Conservation (phyloP, 2,888 invertebrate species). For the Falcaria lacertinaria region DNA sequence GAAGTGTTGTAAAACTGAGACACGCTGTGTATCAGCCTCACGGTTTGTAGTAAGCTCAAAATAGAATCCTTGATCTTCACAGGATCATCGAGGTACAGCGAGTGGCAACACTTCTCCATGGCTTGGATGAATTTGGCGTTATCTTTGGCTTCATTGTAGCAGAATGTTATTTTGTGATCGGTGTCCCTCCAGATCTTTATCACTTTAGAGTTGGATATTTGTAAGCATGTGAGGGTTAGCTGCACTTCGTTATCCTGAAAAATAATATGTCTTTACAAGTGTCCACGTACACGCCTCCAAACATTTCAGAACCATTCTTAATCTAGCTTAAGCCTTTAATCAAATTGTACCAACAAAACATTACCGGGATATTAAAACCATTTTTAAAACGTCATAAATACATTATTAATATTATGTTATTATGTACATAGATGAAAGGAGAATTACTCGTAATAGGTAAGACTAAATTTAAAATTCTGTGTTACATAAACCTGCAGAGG, state of each 20-base stretch:
- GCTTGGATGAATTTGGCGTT: conserved; percentile 95
- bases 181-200: conserved; percentile 90
- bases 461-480: too few relatives aligned
- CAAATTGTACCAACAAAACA: too few relatives aligned
- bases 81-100: conserved; percentile 94
- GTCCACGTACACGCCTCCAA: too few relatives aligned
- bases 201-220: conserved; percentile 87
- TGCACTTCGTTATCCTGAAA: conserved; percentile 85
- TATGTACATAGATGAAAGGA: too few relatives aligned
- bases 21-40: conserved; percentile 94
- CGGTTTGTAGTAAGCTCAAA: conserved; percentile 93
- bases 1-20: conserved; percentile 98
- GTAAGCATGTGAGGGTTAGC: conserved; percentile 86
- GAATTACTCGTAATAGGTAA: too few relatives aligned
- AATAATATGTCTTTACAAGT: neutral
- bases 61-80: conserved; percentile 95
- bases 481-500: too few relatives aligned
- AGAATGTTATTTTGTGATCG: conserved; percentile 94
- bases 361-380: too few relatives aligned
- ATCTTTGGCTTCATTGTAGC: conserved; percentile 97
- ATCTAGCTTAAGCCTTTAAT: too few relatives aligned
- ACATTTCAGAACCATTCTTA: too few relatives aligned
- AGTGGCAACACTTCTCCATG: conserved; percentile 96
- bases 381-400: too few relatives aligned
- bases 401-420: too few relatives aligned